A percentile compares a stretch with the other conserved stretches of the same genome.
Evolutionary conservation across 2,113 vertebrate species (phyloP).

Genomic region (Macrotis lagotis): DNA sequence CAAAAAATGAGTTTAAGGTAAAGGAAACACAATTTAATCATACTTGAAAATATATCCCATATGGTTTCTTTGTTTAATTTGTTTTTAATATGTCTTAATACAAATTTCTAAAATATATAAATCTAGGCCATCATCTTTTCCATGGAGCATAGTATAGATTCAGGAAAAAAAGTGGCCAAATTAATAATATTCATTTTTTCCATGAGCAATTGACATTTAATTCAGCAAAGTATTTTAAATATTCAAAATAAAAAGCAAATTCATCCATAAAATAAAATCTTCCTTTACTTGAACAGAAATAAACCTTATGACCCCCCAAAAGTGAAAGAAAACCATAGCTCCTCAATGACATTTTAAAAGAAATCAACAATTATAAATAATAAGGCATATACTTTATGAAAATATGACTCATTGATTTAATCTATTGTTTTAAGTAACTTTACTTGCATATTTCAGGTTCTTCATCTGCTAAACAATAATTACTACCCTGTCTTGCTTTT

Average conservation of each 20-base stretch:
- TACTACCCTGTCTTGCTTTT: background rate
- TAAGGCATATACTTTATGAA: background rate
- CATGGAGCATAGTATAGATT: constrained; percentile 2
- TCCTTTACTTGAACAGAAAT: constrained; percentile 46
- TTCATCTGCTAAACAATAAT: background rate
- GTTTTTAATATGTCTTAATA: background rate
- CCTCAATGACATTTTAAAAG: constrained; percentile 5
- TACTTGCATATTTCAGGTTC: background rate
- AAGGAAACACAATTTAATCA: constrained; percentile 43
- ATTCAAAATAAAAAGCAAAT: constrained; percentile 66
- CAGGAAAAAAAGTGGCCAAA: constrained; percentile 52
- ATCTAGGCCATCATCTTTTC: background rate
- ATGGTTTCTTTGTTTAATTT: constrained; percentile 33
- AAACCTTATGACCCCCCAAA: background rate
- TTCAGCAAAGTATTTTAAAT: constrained; percentile 37
- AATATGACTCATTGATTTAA: background rate
- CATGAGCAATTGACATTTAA: constrained; percentile 71
- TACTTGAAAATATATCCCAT: constrained; percentile 26
- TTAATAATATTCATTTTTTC: constrained; percentile 65
- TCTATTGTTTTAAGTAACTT: background rate
- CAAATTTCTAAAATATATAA: background rate
- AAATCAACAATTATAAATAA: constrained; percentile 8
- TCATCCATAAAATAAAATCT: constrained; percentile 32
- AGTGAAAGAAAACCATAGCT: constrained; percentile 24
- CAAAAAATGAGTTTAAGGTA: constrained; percentile 17